Percentiles rank a stretch among this genome's conserved stretches.
Conservation (phyloP, 2,888 invertebrate genomes). For the Steinernema carpocapsae region DNA sequence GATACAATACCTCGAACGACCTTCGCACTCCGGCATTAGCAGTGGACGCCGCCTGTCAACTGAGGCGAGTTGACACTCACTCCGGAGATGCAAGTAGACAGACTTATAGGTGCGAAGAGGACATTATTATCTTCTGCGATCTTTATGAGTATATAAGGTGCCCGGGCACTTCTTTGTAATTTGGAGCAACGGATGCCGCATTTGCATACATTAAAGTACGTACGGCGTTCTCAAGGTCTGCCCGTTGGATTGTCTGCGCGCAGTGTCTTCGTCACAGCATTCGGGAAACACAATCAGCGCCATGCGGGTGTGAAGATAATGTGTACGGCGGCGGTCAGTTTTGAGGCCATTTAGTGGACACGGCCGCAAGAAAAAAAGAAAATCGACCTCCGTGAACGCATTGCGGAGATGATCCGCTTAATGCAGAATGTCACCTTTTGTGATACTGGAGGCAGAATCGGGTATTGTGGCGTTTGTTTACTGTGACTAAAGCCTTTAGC, state of each 20-base stretch:
- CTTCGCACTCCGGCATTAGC: too few relatives aligned
- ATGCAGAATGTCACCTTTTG: too few relatives aligned
- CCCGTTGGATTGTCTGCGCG: conserved; percentile 31
- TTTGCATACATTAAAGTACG: conserved; percentile 33
- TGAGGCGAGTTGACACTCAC: background rate
- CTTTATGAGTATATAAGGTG: conserved; percentile 29
- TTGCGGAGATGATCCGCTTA: too few relatives aligned
- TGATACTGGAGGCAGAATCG: too few relatives aligned
- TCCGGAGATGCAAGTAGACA: background rate
- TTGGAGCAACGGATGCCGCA: conserved; percentile 24
- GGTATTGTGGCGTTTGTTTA: too few relatives aligned
- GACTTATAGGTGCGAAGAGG: conserved; percentile 1
- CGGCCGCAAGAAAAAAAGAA: too few relatives aligned
- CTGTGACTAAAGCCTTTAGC: too few relatives aligned
- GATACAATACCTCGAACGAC: too few relatives aligned
- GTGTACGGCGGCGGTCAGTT: conserved; percentile 17
- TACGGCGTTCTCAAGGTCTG: conserved; percentile 32
- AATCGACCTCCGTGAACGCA: too few relatives aligned
- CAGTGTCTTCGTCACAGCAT: conserved; percentile 27
- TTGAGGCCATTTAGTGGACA: conserved; percentile 6
- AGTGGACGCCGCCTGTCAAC: too few relatives aligned
- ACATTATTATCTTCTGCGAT: background rate
- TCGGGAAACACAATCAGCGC: conserved; percentile 8
- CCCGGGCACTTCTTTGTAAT: conserved; percentile 27
- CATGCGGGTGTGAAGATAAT: conserved; percentile 10